Conservation (phyloP, 2,797 vertebrate genomes). For the Myotis myotis region DNA sequence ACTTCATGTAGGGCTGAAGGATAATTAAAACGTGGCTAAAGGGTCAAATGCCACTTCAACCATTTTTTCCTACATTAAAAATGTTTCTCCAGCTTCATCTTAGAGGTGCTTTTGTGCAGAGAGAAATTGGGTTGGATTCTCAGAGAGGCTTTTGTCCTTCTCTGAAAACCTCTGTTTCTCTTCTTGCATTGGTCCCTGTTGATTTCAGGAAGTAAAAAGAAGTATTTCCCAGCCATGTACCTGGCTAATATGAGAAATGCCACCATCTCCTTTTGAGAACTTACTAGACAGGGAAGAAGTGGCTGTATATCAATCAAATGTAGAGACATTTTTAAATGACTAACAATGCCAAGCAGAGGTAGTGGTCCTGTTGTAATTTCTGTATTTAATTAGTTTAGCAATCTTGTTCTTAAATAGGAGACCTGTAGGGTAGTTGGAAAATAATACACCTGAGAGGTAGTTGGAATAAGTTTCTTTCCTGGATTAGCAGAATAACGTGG, state of each 20-base stretch:
- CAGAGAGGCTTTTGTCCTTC: background rate
- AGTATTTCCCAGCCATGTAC: background rate
- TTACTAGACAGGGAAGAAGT: background rate
- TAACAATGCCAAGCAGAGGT: background rate
- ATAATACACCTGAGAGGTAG: background rate
- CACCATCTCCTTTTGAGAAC: background rate
- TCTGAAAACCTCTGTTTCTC: background rate
- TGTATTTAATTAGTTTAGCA: slow-evolving; percentile 19
- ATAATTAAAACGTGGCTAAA: slow-evolving; percentile 47
- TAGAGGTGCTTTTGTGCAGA: background rate
- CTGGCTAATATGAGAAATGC: background rate
- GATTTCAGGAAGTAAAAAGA: slow-evolving; percentile 16
- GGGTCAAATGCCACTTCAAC: background rate
- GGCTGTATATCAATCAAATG: background rate
- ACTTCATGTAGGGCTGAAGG: background rate
- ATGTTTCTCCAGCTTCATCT: slow-evolving; percentile 18
- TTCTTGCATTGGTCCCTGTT: background rate
- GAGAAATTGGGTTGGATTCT: slow-evolving; percentile 1
- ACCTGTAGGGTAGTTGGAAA: background rate
- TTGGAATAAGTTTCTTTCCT: background rate
- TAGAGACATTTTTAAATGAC: background rate
- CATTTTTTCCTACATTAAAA: background rate
- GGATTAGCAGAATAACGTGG: background rate
- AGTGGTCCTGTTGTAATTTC: background rate
- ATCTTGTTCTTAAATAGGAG: background rate